Base-by-base conservation (phyloP, 2,113 vertebrate genomes). In the Aspidoscelis tigris region DNA sequence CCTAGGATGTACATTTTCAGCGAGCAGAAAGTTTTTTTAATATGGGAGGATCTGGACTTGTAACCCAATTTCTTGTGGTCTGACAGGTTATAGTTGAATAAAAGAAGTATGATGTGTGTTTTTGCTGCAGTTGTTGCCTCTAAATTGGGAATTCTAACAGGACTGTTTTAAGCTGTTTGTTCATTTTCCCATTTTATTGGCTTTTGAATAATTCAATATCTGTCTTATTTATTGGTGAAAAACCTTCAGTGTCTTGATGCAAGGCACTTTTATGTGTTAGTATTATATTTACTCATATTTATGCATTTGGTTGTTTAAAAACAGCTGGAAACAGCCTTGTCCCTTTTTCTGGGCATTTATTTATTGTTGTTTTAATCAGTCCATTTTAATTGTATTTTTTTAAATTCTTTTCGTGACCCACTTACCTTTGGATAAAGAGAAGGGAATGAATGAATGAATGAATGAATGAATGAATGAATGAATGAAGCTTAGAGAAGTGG, bases 171-270 rank as follows among this genome's bases (percentile, higher is more conserved):
- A 69, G 78, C 18, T 3, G 58, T 85, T 91, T 77, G 44, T 43
- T 76, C 22, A 21, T 73, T 69, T 88, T 85, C 33, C 2, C 24
- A 12, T 75, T 50, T 75, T 50, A 50, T 5, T 26, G 20, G 39
- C 77, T 61, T 44, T 78, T 43, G 39, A 78, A 65, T 22, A 78
- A 88, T 80, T 84, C 82, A 82, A 88, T 53, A 90, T 85, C 82
- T 84, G 86, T 64, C 33, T 72, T 78, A 86, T 89, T 88, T 82
- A 85, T 53, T 89, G 86, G 85, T 82, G 89, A 75, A 93, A 91
- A 92, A 88, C 16, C 21, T 76, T 9, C 89, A 79, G 88, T 82
- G 91, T 88, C 71, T 87, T 61, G 90, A 76, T 89, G 90, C 81
- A 58, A 41, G 72, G 72, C 33, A 74, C 43, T 39, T 33, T 11